Evolutionary conservation across 2,888 invertebrate genomes (phyloP).

Genomic region (Ennomos erosarius): DNA sequence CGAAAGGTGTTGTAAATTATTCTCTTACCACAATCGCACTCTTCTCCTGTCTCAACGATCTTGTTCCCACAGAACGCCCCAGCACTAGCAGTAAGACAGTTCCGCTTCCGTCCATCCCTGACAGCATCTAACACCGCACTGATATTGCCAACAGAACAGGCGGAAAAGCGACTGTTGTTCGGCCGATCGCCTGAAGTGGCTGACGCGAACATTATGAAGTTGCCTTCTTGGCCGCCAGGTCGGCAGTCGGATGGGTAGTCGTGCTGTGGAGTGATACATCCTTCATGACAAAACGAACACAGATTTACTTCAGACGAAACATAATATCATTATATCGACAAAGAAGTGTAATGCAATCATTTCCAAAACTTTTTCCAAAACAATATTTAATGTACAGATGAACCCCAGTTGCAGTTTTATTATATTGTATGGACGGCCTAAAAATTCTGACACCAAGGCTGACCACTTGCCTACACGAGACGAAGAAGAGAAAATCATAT

Average conservation of each 20-base stretch:
- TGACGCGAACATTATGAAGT: slow-evolving; percentile 99
- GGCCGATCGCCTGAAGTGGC: slow-evolving; percentile 99
- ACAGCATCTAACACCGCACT: slow-evolving; percentile 97
- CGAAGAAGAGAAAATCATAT: no score
- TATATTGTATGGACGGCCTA: no score
- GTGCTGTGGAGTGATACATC: slow-evolving; percentile 86
- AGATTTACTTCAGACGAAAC: no score
- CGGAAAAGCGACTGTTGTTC: slow-evolving; percentile 98
- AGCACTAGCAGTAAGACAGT: slow-evolving; percentile 95
- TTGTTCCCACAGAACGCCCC: slow-evolving; percentile 99
- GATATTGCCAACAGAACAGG: slow-evolving; percentile 97
- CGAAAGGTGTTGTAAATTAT: no score
- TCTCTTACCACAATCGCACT: slow-evolving; percentile 94
- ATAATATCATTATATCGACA: no score
- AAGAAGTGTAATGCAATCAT: no score
- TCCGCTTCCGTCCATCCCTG: slow-evolving; percentile 94
- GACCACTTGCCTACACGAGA: no score
- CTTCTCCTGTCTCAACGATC: slow-evolving; percentile 98
- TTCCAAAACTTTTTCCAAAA: no score
- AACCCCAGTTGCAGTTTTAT: no score
- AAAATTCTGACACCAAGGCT: no score
- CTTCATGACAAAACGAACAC: neutral
- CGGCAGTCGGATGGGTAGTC: slow-evolving; percentile 96
- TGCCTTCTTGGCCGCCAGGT: slow-evolving; percentile 96
- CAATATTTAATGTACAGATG: no score